These are phyloP conservation scores for Blastobasis lacticolella DNA, from an alignment of 2,888 invertebrate species.

Conservation along the genomic window DNA sequence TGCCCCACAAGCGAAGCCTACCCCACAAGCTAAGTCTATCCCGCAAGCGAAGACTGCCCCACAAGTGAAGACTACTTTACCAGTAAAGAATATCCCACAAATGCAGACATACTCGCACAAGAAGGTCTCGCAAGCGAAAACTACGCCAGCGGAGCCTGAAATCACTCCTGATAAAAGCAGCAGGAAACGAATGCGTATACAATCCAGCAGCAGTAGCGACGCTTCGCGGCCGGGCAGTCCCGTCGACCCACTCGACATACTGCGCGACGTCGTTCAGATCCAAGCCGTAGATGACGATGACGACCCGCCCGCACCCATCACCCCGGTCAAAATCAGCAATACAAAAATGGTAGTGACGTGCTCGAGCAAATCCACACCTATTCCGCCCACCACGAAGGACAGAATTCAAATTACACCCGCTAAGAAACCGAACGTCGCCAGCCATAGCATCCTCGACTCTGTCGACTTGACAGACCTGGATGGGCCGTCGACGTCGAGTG, in stretches of 20 bases:
- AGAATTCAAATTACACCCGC: not conserved
- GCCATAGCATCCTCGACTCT: constrained; percentile 1
- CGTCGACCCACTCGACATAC: constrained; percentile 36
- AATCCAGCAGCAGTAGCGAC: constrained; percentile 16
- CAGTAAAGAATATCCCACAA: not conserved
- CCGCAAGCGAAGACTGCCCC: too few species aligned
- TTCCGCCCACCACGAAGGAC: not conserved
- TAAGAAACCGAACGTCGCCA: not conserved
- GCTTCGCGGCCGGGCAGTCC: constrained; percentile 19
- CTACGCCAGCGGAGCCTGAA: not conserved
- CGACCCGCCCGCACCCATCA: not conserved
- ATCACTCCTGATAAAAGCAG: too few species aligned
- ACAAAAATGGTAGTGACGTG: too few species aligned
- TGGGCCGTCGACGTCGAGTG: not conserved
- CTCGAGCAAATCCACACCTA: too few species aligned
- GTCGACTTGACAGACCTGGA: constrained; percentile 11
- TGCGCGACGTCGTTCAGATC: constrained; percentile 51
- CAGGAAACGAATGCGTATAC: too few species aligned
- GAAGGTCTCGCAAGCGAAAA: not conserved
- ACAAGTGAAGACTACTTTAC: too few species aligned
- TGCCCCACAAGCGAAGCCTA: not conserved
- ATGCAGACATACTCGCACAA: not conserved
- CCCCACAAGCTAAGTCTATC: not conserved
- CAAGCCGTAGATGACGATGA: constrained; percentile 26
- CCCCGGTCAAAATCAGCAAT: not conserved